Evolutionary conservation across 2,888 invertebrate genomes (phyloP).

Genomic region (Dolichopus griseipennis): DNA sequence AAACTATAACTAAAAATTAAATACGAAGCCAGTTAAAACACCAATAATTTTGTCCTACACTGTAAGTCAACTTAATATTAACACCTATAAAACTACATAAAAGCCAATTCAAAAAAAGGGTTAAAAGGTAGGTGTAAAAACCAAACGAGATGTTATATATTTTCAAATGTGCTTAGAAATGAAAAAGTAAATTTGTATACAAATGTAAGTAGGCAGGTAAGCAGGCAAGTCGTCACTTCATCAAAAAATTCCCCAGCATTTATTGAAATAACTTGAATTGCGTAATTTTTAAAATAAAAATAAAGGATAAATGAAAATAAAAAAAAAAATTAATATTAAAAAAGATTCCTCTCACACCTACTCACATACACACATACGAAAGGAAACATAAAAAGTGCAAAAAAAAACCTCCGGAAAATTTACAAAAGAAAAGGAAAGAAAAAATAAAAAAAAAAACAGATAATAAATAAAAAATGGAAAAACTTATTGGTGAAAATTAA

Average conservation of each 20-base stretch:
- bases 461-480: neutral
- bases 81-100: neutral
- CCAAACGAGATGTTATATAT: too few relatives aligned
- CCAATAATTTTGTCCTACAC: too few relatives aligned
- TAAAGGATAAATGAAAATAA: neutral
- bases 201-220: neutral
- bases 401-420: neutral
- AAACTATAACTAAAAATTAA: too few relatives aligned
- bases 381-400: neutral
- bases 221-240: neutral
- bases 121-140: neutral
- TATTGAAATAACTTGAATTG: neutral
- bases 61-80: neutral
- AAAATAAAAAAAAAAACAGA: too few relatives aligned
- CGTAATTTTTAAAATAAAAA: neutral
- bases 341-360: neutral
- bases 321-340: neutral
- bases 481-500: neutral
- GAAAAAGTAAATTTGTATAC: neutral
- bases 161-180: neutral
- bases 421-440: too few relatives aligned
- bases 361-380: neutral
- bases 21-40: too few relatives aligned
- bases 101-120: neutral
- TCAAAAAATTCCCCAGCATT: neutral